These are phyloP conservation scores for Netelia inedita DNA, from an alignment of 2,888 invertebrate genomes.

Conservation along the genomic window DNA sequence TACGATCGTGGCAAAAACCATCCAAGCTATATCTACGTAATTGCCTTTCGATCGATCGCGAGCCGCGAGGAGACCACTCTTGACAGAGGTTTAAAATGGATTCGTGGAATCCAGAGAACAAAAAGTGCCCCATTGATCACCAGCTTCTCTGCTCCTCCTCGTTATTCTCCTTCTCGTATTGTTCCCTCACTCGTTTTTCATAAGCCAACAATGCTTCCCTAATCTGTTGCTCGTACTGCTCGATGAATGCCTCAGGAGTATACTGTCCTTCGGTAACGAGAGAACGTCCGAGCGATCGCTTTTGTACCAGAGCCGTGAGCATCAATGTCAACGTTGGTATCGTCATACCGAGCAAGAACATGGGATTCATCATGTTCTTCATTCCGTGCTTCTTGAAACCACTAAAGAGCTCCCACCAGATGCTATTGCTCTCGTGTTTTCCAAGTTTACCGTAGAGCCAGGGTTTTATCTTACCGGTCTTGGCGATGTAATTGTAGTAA, in stretches of 20 bases:
- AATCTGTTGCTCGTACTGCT: constrained; percentile 76
- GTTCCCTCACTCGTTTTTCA: constrained; percentile 46
- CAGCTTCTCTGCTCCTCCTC: constrained; percentile 36
- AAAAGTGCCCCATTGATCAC: constrained; percentile 14
- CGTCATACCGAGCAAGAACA: constrained; percentile 81
- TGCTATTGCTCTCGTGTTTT: constrained; percentile 75
- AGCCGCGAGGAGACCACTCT: too few species aligned
- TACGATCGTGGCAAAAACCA: too few species aligned
- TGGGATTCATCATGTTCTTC: constrained; percentile 82
- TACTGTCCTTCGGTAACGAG: constrained; percentile 37
- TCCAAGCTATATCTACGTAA: too few species aligned
- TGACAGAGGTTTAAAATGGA: too few species aligned
- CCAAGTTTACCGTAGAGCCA: constrained; percentile 81
- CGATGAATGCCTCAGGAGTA: constrained; percentile 73
- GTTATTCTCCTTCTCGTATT: constrained; percentile 4
- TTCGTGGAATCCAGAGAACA: too few species aligned
- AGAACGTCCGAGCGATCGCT: constrained; percentile 77
- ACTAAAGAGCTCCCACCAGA: constrained; percentile 78
- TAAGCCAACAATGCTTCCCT: constrained; percentile 77
- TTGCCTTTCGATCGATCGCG: too few species aligned
- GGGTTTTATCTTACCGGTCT: constrained; percentile 82
- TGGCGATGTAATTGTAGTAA: constrained; percentile 82
- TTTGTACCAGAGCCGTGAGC: constrained; percentile 80
- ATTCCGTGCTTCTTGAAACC: constrained; percentile 82
- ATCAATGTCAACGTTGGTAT: constrained; percentile 81